Evolutionary conservation across 1,140 invertebrate species (phyloP), one percentile per base, ranked within the genome.

Genomic region (Neelides sp.): DNA sequence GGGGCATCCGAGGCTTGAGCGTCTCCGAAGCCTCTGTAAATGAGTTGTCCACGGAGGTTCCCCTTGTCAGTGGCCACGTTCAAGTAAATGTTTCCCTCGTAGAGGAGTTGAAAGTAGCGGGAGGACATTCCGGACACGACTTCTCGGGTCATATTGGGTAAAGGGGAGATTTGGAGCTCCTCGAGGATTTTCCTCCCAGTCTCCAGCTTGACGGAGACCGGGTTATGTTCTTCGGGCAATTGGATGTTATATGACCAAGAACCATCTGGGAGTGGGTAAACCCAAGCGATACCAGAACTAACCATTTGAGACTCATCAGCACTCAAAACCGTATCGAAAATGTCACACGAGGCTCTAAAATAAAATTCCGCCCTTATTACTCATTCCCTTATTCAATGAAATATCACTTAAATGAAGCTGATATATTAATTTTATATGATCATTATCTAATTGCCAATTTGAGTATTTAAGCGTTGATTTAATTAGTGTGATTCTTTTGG

Each of bases 281-380:
- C 69, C 78, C 83, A 83, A 1, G 82, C 82, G n/a, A 85, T 57
- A 7, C 82, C 83, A 23, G 78, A 74, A 48, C 68, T 65, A 5
- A 66, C 65, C 0, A 65, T 41, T 28, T 54, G 32, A n/a, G 54
- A 26, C 12, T 62, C 57, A 10, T 54, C 50, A 3, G 64, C 23
- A 7, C 57, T 55, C 7, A 68, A 50, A 17, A 64, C 55, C 24
- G 64, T 74, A 57, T 86, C 83, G 64, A 84, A 87, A 35, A 88
- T 72, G 65, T 90, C 85, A 62, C 85, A 89, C 5, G 78, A 78
- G 79, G 74, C 8, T 82, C 78, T 4, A 78, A 70, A 4, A 86
- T 75, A 12, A 68, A 66, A 0, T n/a, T n/a, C n/a, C n/a, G n/a
- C n/a, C n/a, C n/a, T n/a, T n/a, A n/a, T n/a, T 84, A 83, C 13